These are phyloP conservation scores for Acrobasis consociella DNA, from an alignment of 2,888 invertebrate species.

Conservation along the genomic window DNA sequence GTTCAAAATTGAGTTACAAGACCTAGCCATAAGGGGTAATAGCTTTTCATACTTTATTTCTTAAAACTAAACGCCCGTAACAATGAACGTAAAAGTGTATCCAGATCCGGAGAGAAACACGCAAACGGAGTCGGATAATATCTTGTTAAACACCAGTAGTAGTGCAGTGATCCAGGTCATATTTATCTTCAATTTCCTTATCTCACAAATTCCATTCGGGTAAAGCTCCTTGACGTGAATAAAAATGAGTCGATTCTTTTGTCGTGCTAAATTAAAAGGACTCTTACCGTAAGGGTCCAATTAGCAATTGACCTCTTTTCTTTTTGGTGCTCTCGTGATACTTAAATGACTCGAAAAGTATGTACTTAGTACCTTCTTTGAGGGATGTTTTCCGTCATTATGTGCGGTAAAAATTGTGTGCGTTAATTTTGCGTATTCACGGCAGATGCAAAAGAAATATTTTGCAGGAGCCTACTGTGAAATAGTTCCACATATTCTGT, in stretches of 20 bases:
- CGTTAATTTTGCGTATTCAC: conserved; percentile 5
- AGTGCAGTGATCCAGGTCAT: neutral
- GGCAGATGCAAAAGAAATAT: neutral
- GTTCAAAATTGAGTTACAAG: no score
- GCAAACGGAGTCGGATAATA: no score
- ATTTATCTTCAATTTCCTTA: neutral
- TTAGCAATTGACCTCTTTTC: conserved; percentile 18
- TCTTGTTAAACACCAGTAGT: no score
- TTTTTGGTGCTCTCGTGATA: conserved; percentile 1
- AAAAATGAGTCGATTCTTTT: conserved; percentile 14
- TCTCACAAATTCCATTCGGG: neutral
- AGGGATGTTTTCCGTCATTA: neutral
- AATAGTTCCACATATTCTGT: neutral
- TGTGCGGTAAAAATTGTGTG: neutral
- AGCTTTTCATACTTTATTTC: no score
- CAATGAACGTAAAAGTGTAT: no score
- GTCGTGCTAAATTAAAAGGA: conserved; percentile 16
- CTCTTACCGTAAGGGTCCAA: conserved; percentile 14
- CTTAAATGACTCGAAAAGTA: conserved; percentile 11
- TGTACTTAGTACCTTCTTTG: conserved; percentile 1
- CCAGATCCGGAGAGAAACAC: no score
- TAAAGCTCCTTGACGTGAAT: conserved; percentile 6
- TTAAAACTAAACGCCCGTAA: no score
- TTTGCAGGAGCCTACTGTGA: neutral
- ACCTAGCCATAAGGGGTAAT: no score